A percentile compares a stretch with the other conserved stretches of the same genome.
Conservation (phyloP, 2,113 vertebrate genomes). For the Brienomyrus brachyistius region DNA sequence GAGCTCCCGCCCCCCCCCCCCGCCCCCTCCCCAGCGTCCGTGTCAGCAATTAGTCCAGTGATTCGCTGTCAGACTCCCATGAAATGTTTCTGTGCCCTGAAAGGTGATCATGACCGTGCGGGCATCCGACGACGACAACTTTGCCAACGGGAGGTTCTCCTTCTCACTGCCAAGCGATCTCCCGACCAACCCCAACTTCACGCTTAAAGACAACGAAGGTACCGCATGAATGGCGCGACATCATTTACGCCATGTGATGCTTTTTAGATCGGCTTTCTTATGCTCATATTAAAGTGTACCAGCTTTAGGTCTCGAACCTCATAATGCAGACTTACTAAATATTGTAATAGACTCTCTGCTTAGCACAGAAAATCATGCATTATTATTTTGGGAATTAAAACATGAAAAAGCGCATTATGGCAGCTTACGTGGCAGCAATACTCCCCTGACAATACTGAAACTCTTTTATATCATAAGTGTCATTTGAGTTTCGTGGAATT, state of each 20-base stretch:
- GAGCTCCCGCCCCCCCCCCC: too few species aligned
- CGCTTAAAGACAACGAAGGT: slow-evolving; percentile 82
- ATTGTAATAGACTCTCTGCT: background rate
- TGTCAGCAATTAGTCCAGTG: background rate
- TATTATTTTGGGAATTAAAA: background rate
- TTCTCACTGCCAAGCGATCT: slow-evolving; percentile 66
- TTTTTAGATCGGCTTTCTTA: background rate
- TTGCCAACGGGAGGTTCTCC: slow-evolving; percentile 74
- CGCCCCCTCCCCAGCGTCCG: background rate
- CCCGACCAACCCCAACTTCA: slow-evolving; percentile 75
- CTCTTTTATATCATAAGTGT: background rate
- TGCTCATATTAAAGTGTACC: background rate
- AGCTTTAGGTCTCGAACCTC: background rate
- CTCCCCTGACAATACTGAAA: background rate
- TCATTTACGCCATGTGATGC: background rate
- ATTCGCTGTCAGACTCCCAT: background rate
- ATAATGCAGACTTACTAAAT: background rate
- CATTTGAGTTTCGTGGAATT: background rate
- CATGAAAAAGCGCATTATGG: background rate
- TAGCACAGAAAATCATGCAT: background rate
- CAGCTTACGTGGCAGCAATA: background rate
- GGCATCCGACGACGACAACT: slow-evolving; percentile 73
- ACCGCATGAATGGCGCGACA: background rate
- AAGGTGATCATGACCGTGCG: slow-evolving; percentile 78
- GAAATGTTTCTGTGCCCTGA: slow-evolving; percentile 29